Conservation (phyloP, 2,888 invertebrate species). For the Mythimna albipuncta region DNA sequence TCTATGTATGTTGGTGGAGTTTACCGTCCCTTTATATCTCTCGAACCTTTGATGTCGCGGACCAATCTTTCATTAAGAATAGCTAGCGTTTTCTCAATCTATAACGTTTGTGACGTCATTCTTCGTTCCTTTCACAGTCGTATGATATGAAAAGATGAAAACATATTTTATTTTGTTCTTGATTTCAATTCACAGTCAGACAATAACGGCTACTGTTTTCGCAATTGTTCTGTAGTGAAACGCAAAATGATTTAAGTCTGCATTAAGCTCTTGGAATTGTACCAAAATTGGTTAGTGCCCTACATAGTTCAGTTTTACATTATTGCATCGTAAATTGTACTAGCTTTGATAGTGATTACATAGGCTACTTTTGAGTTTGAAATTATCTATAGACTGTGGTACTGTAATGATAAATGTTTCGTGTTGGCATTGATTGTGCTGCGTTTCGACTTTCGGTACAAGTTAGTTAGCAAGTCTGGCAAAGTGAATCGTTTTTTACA, state of each 20-base stretch:
- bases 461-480: neutral
- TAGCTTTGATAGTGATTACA: constrained; percentile 48
- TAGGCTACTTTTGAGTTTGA: constrained; percentile 10
- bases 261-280: constrained; percentile 67
- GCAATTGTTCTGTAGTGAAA: constrained; percentile 54
- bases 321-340: constrained; percentile 66
- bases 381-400: constrained; percentile 13
- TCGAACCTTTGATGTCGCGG: constrained; percentile 38
- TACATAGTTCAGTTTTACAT: constrained; percentile 67
- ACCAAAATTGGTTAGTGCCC: constrained; percentile 70
- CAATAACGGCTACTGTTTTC: constrained; percentile 26
- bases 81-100: constrained; percentile 8
- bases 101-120: constrained; percentile 31
- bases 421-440: neutral
- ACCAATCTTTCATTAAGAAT: constrained; percentile 38
- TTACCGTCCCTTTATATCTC: constrained; percentile 21
- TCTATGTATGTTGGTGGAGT: constrained; percentile 14
- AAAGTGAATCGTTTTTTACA: neutral
- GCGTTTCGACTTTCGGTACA: neutral
- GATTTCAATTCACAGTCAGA: constrained; percentile 14
- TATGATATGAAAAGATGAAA: constrained; percentile 8
- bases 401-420: constrained; percentile 5
- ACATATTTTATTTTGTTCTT: constrained; percentile 12
- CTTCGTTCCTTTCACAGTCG: constrained; percentile 12
- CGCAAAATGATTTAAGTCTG: constrained; percentile 59